Percentiles rank a stretch among this genome's conserved stretches.
Conservation (phyloP, 2,888 invertebrate species). For the Eustalomyia histrio region DNA sequence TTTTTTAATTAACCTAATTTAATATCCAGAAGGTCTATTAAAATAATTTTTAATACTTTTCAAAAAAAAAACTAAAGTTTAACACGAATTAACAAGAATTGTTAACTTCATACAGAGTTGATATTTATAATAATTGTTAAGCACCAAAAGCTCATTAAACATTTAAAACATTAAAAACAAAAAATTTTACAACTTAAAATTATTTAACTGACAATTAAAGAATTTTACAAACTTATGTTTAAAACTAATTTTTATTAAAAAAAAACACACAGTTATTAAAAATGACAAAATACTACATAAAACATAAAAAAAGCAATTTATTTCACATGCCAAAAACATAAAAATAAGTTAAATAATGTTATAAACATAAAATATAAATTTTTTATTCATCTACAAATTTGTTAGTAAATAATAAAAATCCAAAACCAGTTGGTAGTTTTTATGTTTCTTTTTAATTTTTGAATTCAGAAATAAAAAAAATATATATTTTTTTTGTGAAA, state of each 20-base stretch:
- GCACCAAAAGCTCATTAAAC: too few relatives aligned
- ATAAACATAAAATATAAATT: not conserved
- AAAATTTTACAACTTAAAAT: not conserved
- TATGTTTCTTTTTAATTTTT: not conserved
- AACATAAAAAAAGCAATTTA: not conserved
- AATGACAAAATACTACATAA: not conserved
- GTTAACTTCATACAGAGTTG: too few relatives aligned
- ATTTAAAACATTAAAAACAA: too few relatives aligned
- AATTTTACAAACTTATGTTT: not conserved
- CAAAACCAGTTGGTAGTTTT: not conserved
- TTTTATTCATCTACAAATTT: not conserved
- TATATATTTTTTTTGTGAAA: too few relatives aligned
- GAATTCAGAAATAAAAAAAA: not conserved
- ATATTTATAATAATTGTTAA: too few relatives aligned
- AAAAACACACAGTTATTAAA: not conserved
- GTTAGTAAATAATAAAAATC: constrained; percentile 3
- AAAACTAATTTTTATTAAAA: not conserved
- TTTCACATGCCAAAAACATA: constrained; percentile 6
- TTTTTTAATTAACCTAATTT: too few relatives aligned
- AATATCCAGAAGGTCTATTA: too few relatives aligned
- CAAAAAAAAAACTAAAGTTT: too few relatives aligned
- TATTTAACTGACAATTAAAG: not conserved
- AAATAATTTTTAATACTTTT: too few relatives aligned
- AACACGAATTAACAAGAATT: too few relatives aligned
- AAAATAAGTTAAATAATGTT: not conserved